Percentiles rank a stretch among this genome's conserved stretches.
Conservation (phyloP, 2,888 invertebrate species). For the Xestia c-nigrum region DNA sequence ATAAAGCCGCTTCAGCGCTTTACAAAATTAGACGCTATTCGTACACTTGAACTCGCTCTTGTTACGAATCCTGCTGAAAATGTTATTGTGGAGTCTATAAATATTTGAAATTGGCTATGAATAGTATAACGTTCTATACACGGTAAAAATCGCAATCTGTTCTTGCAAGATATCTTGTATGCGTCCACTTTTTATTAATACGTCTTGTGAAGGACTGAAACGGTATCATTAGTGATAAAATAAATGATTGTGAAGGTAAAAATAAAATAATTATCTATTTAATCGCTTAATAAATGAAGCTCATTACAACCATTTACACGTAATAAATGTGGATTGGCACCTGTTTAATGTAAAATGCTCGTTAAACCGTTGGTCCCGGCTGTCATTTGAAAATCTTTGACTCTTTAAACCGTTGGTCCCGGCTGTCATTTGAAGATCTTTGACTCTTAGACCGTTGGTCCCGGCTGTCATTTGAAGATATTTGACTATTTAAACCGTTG, state of each 20-base stretch:
- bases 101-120: constrained; percentile 36
- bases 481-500: background rate
- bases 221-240: background rate
- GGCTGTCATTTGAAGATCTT: background rate
- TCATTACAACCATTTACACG: background rate
- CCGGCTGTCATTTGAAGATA: background rate
- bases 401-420: too few relatives aligned
- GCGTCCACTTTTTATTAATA: background rate
- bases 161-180: background rate
- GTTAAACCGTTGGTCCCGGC: background rate
- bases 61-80: constrained; percentile 37
- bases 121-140: constrained; percentile 22
- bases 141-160: background rate
- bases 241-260: background rate
- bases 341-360: background rate
- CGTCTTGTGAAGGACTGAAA: background rate
- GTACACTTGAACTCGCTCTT: constrained; percentile 23
- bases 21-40: constrained; percentile 56
- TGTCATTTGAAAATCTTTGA: background rate
- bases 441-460: background rate
- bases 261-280: background rate
- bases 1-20: constrained; percentile 52
- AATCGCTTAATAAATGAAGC: background rate
- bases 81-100: constrained; percentile 44
- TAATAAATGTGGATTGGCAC: background rate